Evolutionary conservation across 1,140 invertebrate genomes (phyloP), one percentile per base, ranked within the genome.

Genomic region (Aphaenogaster floridana): DNA sequence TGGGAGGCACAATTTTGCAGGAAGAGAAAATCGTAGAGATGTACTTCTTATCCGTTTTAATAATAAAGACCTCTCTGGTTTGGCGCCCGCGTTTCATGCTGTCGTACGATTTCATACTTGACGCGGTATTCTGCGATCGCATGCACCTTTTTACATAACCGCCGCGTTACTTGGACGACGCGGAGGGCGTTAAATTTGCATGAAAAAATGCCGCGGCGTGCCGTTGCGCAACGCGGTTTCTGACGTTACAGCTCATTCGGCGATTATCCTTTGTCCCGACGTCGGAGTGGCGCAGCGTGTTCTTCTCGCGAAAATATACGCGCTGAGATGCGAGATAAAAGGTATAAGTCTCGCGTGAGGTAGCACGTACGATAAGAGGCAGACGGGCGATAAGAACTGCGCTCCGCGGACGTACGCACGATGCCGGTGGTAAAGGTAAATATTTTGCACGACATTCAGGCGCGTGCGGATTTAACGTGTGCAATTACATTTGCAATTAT

Each of bases 181-280:
- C 11, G 68, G 42, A 83, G 80, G 69, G 68, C 52, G 80, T 84
- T 84, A 74, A 84, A 84, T 84, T 84, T 84, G 68, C 80, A 84
- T 84, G 80, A 84, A 84, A 83, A 84, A 84, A 84, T 74, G 54
- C 52, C 42, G 42, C 42, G 28, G 54, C 69, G 54, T 13, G 28
- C 45, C 28, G 69, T 84, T 84, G 80, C 54, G 80, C 80, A 84
- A 84, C 80, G 45, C 5, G n/a, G 64, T 84, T 74, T 84, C 80
- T 76, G 80, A 84, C 80, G 80, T 84, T 84, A 76, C 80, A 74
- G 72, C 69, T 84, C 80, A 84, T 84, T 84, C 80, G 69, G 80
- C 80, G 80, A 84, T 84, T 84, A 84, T 84, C 80, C 80, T 84
- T 74, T 61, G 80, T 74, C 28, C 54, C 80, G 42, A 84, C 80